Conservation (phyloP, 1,140 invertebrate genomes). For the Drosophila orosa region DNA sequence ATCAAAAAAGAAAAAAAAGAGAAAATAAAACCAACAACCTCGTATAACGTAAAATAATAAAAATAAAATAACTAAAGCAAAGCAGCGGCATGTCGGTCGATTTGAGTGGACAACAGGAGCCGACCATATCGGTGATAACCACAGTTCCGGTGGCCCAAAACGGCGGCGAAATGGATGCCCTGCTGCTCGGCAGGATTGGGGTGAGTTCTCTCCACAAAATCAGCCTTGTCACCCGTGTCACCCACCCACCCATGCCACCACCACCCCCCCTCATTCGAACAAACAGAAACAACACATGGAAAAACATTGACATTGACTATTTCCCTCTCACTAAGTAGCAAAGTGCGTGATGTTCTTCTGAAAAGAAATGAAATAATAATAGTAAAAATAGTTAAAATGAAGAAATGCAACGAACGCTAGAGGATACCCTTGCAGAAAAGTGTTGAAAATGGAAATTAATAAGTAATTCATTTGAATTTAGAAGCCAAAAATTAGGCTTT, state of each 20-base stretch:
- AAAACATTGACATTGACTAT: slow-evolving; percentile 56
- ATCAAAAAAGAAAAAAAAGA: not conserved
- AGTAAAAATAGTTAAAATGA: slow-evolving; percentile 3
- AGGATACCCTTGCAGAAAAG: slow-evolving; percentile 31
- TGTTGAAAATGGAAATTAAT: not conserved
- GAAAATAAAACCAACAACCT: not conserved
- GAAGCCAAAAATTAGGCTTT: too few species aligned
- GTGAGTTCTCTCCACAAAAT: slow-evolving; percentile 85
- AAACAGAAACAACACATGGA: slow-evolving; percentile 42
- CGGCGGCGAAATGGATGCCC: slow-evolving; percentile 90
- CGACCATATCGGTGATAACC: slow-evolving; percentile 82
- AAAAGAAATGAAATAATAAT: slow-evolving; percentile 5
- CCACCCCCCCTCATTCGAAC: slow-evolving; percentile 19
- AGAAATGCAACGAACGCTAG: not conserved
- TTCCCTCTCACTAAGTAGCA: slow-evolving; percentile 65
- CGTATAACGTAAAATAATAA: slow-evolving; percentile 9
- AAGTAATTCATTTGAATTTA: not conserved
- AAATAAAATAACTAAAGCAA: not conserved
- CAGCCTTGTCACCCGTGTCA: slow-evolving; percentile 3
- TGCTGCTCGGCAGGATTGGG: slow-evolving; percentile 89
- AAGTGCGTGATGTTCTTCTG: slow-evolving; percentile 68
- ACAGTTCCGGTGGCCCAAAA: slow-evolving; percentile 83
- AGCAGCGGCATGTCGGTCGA: slow-evolving; percentile 75
- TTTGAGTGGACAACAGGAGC: slow-evolving; percentile 76
- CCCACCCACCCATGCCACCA: slow-evolving; percentile 1